Base-by-base conservation (phyloP, 2,888 invertebrate species). In the Caenorhabditis panamensis region DNA sequence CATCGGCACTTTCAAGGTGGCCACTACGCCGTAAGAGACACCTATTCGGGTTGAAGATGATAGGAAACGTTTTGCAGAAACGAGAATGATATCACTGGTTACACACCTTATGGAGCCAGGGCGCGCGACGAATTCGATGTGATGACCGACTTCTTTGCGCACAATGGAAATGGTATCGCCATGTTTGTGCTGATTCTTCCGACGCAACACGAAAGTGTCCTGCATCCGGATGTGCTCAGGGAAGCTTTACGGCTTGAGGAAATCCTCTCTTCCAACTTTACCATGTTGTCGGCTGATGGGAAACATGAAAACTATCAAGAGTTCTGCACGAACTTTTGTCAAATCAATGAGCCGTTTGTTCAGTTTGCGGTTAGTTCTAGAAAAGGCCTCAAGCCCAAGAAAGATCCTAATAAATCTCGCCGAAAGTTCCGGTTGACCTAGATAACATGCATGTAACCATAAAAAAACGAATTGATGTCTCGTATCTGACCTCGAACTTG, bases 241-340 rank as follows among this genome's bases (percentile, higher is more conserved):
- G 88, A 88, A 62, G 82, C 86, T 26, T 59, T 75, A n/a, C 51
- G 75, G 3, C 61, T 75, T 0, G 75, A 75, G 44, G 56, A 66
- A 4, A 56, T 67, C 20, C 59, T 82, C 8, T 28, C 61, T 37
- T 58, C 66, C 11, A 72, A 59, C 37, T 71, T 67, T 26, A 59
- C 47, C 20, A 58, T 51, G 68, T 26, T 76, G 75, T 86, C 82
- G 41, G 72, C 26, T 24, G 61, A 71, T 71, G 82, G 54, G 69
- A 81, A 81, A 53, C 69, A 77, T 22, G 86, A 89, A 76, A 83
- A 83, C 22, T 89, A 86, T 71, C 71, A 77, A 26, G 82, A 89
- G 63, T 89, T 89, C 67, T 90, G 90, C 76, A 82, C 85, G 18
- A 87, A 86, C 24, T 90, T 90, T 62, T 90, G 90, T 63, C 87